Percentiles rank a stretch among this genome's conserved stretches.
Conservation (phyloP, 92 coral and sea anemone species). For the Siderastrea radians region DNA sequence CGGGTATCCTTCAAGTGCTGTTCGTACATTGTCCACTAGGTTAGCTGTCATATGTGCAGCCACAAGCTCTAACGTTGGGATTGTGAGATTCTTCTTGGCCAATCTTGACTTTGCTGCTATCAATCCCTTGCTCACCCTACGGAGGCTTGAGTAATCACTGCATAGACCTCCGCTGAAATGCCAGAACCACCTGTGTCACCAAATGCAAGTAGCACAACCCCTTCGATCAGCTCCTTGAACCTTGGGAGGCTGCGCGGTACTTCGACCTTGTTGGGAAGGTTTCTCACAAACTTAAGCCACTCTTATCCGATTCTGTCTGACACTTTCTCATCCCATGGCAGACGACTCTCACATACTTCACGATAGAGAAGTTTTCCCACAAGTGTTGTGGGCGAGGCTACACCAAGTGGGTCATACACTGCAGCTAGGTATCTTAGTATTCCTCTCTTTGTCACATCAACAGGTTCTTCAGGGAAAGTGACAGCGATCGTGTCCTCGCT, state of each 20-base stretch:
- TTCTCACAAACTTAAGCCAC: constrained; percentile 47
- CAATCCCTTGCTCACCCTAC: constrained; percentile 11
- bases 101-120: constrained; percentile 19
- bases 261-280: constrained; percentile 32
- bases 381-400: constrained; percentile 33
- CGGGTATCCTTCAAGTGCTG: constrained; percentile 27
- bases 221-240: constrained; percentile 41
- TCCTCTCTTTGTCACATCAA: constrained; percentile 43
- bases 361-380: constrained; percentile 13
- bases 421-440: constrained; percentile 40
- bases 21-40: constrained; percentile 24
- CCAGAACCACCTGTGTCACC: constrained; percentile 27
- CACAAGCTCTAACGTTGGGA: not conserved
- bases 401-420: constrained; percentile 65
- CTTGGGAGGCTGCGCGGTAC: constrained; percentile 34
- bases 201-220: constrained; percentile 22
- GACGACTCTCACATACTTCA: constrained; percentile 35
- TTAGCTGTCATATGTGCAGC: not conserved
- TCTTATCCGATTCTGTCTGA: constrained; percentile 25
- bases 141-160: constrained; percentile 24
- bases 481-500: constrained; percentile 47
- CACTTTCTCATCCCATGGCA: constrained; percentile 37
- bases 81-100: constrained; percentile 28
- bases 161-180: constrained; percentile 13
- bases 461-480: constrained; percentile 38